Conservation (phyloP, 2,888 invertebrate genomes). For the Eurytoma californica region DNA sequence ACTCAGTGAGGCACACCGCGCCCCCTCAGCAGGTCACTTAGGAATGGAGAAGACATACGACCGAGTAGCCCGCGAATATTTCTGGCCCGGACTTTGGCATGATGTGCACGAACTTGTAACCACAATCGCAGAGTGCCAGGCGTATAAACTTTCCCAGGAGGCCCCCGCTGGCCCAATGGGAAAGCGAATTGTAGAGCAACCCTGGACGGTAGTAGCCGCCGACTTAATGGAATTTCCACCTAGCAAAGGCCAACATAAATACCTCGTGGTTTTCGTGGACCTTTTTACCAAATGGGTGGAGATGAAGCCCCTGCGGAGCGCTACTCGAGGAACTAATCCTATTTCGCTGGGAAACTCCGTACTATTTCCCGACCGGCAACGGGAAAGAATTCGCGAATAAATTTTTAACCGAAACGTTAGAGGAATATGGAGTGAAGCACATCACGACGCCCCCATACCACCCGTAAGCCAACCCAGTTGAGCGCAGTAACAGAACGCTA, state of each 20-base stretch:
- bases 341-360: slow-evolving; percentile 4
- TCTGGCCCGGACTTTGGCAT: neutral
- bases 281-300: slow-evolving; percentile 16
- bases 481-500: neutral
- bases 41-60: neutral
- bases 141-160: neutral
- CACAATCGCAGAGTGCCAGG: neutral
- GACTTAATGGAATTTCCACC: slow-evolving; percentile 10
- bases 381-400: slow-evolving; percentile 17
- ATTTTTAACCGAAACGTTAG: neutral
- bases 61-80: neutral
- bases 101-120: neutral
- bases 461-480: neutral
- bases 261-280: neutral
- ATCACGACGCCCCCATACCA: neutral
- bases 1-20: neutral
- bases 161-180: neutral
- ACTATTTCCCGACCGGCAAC: slow-evolving; percentile 8
- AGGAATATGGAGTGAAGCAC: slow-evolving; percentile 5
- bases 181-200: neutral
- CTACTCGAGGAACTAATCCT: slow-evolving; percentile 12
- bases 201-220: neutral
- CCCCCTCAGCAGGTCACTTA: neutral
- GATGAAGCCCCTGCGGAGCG: neutral
- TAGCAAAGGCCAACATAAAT: neutral